A percentile compares a stretch with the other conserved stretches of the same genome.
These are phyloP conservation scores for Aurelia aurita DNA, from an alignment of 30 jellyfish, hydroid and myxozoan species.

Conservation along the genomic window DNA sequence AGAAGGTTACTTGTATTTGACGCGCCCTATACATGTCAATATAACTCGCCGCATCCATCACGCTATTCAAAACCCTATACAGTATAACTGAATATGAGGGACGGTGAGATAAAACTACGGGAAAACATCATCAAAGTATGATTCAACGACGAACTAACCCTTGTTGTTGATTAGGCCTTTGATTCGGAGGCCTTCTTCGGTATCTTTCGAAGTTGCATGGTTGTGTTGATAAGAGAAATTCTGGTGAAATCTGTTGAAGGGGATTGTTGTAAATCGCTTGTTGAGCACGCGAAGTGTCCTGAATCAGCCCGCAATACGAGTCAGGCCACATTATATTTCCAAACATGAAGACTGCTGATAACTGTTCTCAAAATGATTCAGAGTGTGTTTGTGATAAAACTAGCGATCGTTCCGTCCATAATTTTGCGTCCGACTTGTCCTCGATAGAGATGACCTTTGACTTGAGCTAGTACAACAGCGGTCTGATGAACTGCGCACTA, in stretches of 20 bases:
- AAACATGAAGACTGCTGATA: slow-evolving; percentile 23
- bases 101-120: not conserved
- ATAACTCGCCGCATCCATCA: slow-evolving; percentile 25
- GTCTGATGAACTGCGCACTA: slow-evolving; percentile 67
- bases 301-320: slow-evolving; percentile 56
- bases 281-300: slow-evolving; percentile 70
- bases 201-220: slow-evolving; percentile 64
- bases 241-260: slow-evolving; percentile 70
- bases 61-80: slow-evolving; percentile 23
- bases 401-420: not conserved
- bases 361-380: not conserved
- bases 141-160: slow-evolving; percentile 8
- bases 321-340: slow-evolving; percentile 71
- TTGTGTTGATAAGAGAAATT: slow-evolving; percentile 62
- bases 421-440: slow-evolving; percentile 60
- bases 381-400: not conserved
- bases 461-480: slow-evolving; percentile 49
- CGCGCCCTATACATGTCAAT: slow-evolving; percentile 33
- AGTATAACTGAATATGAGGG: not conserved
- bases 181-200: slow-evolving; percentile 65
- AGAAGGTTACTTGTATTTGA: slow-evolving; percentile 40
- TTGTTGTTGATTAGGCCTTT: slow-evolving; percentile 59
- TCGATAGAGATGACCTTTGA: slow-evolving; percentile 68
- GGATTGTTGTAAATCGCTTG: slow-evolving; percentile 67
- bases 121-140: too few species aligned